Percentiles rank a stretch among this genome's conserved stretches.
phyloP scores from a whole-genome alignment of 2,888 invertebrate species.

The Chrysomela aeneicollis region DNA sequence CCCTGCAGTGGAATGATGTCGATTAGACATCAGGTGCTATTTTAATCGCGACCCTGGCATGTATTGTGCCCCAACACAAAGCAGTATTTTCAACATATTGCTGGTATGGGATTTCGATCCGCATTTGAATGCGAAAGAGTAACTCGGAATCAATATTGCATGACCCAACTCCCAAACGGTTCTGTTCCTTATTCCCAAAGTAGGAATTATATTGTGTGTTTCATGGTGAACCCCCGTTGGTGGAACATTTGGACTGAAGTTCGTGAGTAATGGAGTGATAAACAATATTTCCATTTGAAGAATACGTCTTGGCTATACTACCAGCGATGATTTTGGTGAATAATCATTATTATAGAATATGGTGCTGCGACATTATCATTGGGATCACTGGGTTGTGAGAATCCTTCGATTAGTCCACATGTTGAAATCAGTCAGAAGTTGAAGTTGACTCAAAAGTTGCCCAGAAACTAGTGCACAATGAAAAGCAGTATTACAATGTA shows the following conservation, averaged over 20 bases:
- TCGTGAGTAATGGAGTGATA: not conserved
- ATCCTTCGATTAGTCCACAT: too few relatives aligned
- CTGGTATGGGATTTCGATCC: conserved; percentile 24
- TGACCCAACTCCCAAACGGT: conserved; percentile 12
- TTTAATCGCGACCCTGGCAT: conserved; percentile 27
- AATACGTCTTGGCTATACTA: too few relatives aligned
- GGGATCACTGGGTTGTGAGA: too few relatives aligned
- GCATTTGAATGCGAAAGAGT: conserved; percentile 28
- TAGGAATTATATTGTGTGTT: not conserved
- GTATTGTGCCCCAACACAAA: conserved; percentile 31
- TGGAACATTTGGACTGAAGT: not conserved
- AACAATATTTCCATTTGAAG: not conserved
- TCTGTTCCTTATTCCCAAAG: not conserved
- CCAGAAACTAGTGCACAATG: too few relatives aligned
- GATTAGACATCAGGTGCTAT: conserved; percentile 33
- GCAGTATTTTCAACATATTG: conserved; percentile 26
- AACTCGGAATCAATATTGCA: conserved; percentile 33
- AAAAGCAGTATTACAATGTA: too few relatives aligned
- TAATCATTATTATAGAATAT: too few relatives aligned
- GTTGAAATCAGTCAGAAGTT: too few relatives aligned
- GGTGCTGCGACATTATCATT: too few relatives aligned
- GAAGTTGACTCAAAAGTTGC: too few relatives aligned
- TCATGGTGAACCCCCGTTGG: not conserved
- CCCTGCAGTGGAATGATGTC: conserved; percentile 19
- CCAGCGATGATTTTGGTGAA: too few relatives aligned